Conservation (phyloP, 2,888 invertebrate genomes). For the Furcula furcula region DNA sequence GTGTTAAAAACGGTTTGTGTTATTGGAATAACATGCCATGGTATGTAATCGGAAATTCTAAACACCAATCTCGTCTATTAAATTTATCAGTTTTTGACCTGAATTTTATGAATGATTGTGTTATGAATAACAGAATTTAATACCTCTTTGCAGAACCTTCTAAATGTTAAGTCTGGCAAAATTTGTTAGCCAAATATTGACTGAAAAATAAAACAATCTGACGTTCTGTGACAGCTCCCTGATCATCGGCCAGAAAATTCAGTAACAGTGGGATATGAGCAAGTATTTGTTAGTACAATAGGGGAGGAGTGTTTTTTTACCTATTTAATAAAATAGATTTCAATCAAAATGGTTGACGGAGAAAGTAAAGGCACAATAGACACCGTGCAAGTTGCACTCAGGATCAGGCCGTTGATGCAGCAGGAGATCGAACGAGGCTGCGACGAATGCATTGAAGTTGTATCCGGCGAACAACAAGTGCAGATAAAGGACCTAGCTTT, state of each 20-base stretch:
- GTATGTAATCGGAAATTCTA: too few relatives aligned
- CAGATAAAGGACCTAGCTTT: slow-evolving; percentile 87
- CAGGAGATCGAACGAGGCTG: slow-evolving; percentile 89
- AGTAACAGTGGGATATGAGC: slow-evolving; percentile 30
- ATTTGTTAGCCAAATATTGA: slow-evolving; percentile 14
- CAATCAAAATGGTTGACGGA: slow-evolving; percentile 57
- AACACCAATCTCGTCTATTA: too few relatives aligned
- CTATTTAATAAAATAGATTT: slow-evolving; percentile 8
- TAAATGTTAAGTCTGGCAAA: slow-evolving; percentile 20
- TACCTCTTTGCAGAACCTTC: slow-evolving; percentile 32
- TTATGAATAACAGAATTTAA: too few relatives aligned
- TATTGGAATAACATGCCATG: too few relatives aligned
- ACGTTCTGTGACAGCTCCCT: slow-evolving; percentile 30
- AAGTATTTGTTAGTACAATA: slow-evolving; percentile 15
- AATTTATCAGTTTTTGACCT: too few relatives aligned
- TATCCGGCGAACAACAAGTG: slow-evolving; percentile 85
- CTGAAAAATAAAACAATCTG: slow-evolving; percentile 32
- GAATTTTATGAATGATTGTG: too few relatives aligned
- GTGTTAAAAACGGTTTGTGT: neutral
- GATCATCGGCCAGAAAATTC: slow-evolving; percentile 29
- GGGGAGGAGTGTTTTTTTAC: slow-evolving; percentile 20
- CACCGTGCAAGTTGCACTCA: slow-evolving; percentile 89
- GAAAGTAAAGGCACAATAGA: slow-evolving; percentile 61
- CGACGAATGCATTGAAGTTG: slow-evolving; percentile 85
- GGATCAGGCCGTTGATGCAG: slow-evolving; percentile 90